Base-by-base conservation (phyloP, 2,888 invertebrate genomes). In the Lysandra coridon region DNA sequence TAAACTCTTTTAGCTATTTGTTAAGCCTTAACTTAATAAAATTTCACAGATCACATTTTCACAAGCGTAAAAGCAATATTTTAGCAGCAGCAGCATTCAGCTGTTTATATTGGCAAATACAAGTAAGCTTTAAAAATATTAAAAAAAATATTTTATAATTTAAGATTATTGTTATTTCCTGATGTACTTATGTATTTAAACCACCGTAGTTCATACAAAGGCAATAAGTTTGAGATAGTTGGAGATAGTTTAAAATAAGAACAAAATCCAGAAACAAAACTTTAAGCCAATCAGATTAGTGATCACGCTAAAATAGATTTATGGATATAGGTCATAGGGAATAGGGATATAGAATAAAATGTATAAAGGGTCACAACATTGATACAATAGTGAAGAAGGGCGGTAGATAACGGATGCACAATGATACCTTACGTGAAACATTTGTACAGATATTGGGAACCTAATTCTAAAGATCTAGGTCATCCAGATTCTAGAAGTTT, bases 361-460 rank as follows among this genome's bases (percentile, higher is more conserved):
- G 78, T 80, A 73, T 80, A 80, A 80, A 80, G 80, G 80, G 87
- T 88, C 87, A 92, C 91, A 92, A 94, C 94, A 94, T 93, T 93
- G 93, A 93, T 92, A 94, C 94, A 94, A 93, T 94, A 94, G 94
- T 94, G 92, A 93, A 92, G 91, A 92, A 88, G 92, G 94, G 93
- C 94, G 94, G 94, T 92, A 93, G 91, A 90, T 79, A 88, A 91
- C 89, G 89, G 91, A 91, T 92, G 91, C 91, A 91, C 88, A 87
- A 86, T 88, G 88, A 85, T 83, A 87, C 86, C 30, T 88, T 87
- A 84, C 85, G 84, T 83, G 82, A 83, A 83, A 82, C 83, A 84
- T 82, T 82, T 82, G 81, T 85, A 84, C 84, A 83, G 85, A 85
- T 85, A 84, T 81, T 80, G 81, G 83, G 83, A 83, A 85, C 84